phyloP scores from a whole-genome alignment of 2,888 invertebrate species.

The Drosophila antonietae region DNA sequence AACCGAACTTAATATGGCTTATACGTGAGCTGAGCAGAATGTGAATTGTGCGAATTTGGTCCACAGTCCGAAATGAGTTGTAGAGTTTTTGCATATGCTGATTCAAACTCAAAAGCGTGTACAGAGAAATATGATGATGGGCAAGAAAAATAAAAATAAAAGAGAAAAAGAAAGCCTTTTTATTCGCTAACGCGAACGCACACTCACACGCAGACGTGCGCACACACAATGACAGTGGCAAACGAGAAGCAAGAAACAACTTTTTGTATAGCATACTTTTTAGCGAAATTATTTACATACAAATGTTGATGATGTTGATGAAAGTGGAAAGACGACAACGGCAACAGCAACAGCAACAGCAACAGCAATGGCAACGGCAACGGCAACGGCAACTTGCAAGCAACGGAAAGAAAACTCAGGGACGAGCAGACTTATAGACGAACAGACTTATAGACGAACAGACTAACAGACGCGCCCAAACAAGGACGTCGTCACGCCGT shows the following conservation, averaged over 20 bases:
- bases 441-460: slow-evolving; percentile 24
- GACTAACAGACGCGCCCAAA: slow-evolving; percentile 37
- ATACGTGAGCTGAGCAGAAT: slow-evolving; percentile 1
- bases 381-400: slow-evolving; percentile 21
- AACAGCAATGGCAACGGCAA: slow-evolving; percentile 7
- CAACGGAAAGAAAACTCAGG: slow-evolving; percentile 15
- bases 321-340: slow-evolving; percentile 55
- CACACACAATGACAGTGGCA: slow-evolving; percentile 39
- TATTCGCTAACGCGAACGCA: slow-evolving; percentile 25
- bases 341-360: slow-evolving; percentile 3
- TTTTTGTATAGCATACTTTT: slow-evolving; percentile 62
- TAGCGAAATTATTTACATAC: slow-evolving; percentile 66
- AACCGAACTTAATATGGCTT: slow-evolving; percentile 16
- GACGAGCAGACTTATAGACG: slow-evolving; percentile 12
- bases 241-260: slow-evolving; percentile 49
- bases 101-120: slow-evolving; percentile 41
- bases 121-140: slow-evolving; percentile 44
- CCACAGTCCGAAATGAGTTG: slow-evolving; percentile 36
- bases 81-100: slow-evolving; percentile 41
- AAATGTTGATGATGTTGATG: slow-evolving; percentile 68
- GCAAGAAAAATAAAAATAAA: not conserved
- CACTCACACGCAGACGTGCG: slow-evolving; percentile 10
- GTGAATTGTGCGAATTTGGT: slow-evolving; percentile 17
- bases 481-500: slow-evolving; percentile 57
- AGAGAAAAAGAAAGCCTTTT: slow-evolving; percentile 19